These are phyloP conservation scores for Laupala kohalensis DNA, from an alignment of 1,140 invertebrate genomes.

Conservation along the genomic window DNA sequence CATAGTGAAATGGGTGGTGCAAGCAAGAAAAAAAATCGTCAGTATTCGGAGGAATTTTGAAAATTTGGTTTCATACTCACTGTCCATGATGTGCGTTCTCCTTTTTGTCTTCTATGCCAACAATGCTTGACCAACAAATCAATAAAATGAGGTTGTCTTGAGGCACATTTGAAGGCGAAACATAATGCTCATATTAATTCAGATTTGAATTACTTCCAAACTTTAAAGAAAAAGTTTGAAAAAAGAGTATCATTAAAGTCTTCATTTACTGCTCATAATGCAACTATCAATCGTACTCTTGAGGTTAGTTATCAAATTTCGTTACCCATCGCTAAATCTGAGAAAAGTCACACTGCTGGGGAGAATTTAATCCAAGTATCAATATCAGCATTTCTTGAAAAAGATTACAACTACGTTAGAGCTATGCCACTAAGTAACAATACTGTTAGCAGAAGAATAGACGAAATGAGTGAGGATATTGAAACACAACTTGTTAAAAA, in stretches of 20 bases:
- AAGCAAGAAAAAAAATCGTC: no score
- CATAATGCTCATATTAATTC: not conserved
- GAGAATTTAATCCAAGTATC: conserved; percentile 14
- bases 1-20: no score
- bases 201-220: conserved; percentile 18
- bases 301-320: conserved; percentile 3
- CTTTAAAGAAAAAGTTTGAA: conserved; percentile 16
- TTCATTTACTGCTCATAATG: conserved; percentile 1
- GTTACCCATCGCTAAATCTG: conserved; percentile 10
- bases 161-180: no score
- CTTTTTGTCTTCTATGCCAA: no score
- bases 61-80: no score
- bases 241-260: not conserved
- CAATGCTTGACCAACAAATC: no score
- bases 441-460: conserved; percentile 18
- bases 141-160: no score
- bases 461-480: conserved; percentile 19
- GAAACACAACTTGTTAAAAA: conserved; percentile 20
- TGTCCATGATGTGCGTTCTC: no score
- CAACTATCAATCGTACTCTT: conserved; percentile 1
- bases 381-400: conserved; percentile 20
- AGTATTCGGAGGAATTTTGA: no score
- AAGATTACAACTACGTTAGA: conserved; percentile 10
- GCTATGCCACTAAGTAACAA: conserved; percentile 21
- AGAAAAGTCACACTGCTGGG: conserved; percentile 12